These are phyloP conservation scores for Theristus sp. DNA, from an alignment of 2,888 invertebrate species.

Conservation along the genomic window DNA sequence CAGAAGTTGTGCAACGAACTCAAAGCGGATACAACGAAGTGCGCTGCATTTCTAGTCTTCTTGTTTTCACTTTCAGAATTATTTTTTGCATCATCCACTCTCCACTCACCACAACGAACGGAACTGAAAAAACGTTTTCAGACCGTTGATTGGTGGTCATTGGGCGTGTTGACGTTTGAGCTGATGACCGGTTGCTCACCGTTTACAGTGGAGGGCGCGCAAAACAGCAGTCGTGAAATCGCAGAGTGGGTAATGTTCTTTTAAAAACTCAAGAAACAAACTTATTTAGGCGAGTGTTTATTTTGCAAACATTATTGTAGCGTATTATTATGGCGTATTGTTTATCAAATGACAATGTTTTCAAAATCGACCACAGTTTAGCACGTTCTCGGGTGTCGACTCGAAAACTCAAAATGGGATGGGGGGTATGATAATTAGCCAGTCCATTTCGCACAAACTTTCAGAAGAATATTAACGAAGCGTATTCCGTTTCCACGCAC, in stretches of 20 bases:
- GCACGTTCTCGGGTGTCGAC: too few species aligned
- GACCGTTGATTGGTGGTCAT: conserved; percentile 98
- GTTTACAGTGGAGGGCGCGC: conserved; percentile 83
- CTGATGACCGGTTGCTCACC: conserved; percentile 87
- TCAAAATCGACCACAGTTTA: too few species aligned
- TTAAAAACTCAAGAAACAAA: background rate
- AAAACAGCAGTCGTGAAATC: conserved; percentile 81
- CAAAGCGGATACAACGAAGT: conserved; percentile 81
- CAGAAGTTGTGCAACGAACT: conserved; percentile 54
- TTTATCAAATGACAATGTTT: too few species aligned
- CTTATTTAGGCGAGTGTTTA: background rate
- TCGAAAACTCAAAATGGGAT: too few species aligned
- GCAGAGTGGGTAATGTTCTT: conserved; percentile 41
- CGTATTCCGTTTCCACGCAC: conserved; percentile 71
- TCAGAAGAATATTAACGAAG: conserved; percentile 59
- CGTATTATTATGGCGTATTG: too few species aligned
- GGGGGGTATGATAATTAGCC: too few species aligned
- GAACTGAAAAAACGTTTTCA: too few species aligned
- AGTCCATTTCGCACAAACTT: too few species aligned
- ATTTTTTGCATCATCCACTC: too few species aligned
- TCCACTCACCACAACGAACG: too few species aligned
- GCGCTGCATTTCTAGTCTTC: too few species aligned
- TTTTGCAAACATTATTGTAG: too few species aligned
- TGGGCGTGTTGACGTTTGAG: conserved; percentile 87
- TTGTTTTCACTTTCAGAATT: conserved; percentile 10